Conservation (phyloP, 2,888 invertebrate species). For the Caradrina kadenii region DNA sequence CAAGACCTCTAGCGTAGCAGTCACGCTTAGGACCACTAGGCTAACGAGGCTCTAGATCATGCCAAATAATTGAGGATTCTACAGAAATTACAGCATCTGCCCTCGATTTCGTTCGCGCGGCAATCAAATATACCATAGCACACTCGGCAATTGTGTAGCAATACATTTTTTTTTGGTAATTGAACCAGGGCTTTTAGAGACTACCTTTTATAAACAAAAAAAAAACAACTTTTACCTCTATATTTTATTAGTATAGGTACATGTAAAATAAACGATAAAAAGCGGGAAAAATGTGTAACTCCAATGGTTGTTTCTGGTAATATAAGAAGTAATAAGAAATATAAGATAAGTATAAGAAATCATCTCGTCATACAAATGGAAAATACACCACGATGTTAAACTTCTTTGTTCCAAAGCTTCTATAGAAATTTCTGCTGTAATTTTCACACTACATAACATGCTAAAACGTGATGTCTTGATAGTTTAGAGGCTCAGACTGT, state of each 20-base stretch:
- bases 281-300: not conserved
- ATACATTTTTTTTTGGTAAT: too few species aligned
- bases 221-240: too few species aligned
- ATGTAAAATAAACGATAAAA: not conserved
- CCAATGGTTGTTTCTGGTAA: not conserved
- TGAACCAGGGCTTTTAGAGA: too few species aligned
- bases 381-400: slow-evolving; percentile 18
- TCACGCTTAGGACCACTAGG: too few species aligned
- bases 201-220: too few species aligned
- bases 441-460: slow-evolving; percentile 40
- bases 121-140: not conserved
- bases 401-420: slow-evolving; percentile 22
- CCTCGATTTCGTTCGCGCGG: not conserved
- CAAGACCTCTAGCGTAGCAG: too few species aligned
- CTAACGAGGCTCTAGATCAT: too few species aligned
- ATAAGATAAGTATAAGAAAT: not conserved
- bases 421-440: slow-evolving; percentile 22
- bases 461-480: slow-evolving; percentile 56
- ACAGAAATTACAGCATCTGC: not conserved
- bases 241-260: too few species aligned
- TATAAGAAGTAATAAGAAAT: too few species aligned
- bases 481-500: slow-evolving; percentile 46
- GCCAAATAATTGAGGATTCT: not conserved
- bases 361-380: not conserved
- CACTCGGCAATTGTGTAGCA: not conserved